phyloP scores from a whole-genome alignment of 2,888 invertebrate genomes.

The Acleris sparsana region DNA sequence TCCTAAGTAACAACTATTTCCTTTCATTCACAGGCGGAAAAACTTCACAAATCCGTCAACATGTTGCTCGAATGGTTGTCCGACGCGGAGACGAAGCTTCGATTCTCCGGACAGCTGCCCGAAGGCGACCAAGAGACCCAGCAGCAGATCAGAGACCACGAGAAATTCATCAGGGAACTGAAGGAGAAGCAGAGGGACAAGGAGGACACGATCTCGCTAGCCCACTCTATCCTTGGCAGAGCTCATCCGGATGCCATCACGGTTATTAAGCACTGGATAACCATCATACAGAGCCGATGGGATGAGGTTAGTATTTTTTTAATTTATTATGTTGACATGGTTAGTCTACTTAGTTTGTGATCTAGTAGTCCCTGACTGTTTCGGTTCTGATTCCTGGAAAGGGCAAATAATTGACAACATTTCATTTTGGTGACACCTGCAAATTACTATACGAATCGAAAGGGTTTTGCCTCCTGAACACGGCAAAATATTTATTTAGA shows the following conservation, averaged over 20 bases:
- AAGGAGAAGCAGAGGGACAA: constrained; percentile 93
- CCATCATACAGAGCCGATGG: constrained; percentile 98
- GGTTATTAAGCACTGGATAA: constrained; percentile 99
- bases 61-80: constrained; percentile 97
- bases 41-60: constrained; percentile 96
- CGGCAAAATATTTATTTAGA: no score
- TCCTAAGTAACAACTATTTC: no score
- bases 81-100: constrained; percentile 96
- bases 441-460: no score
- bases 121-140: constrained; percentile 95
- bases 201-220: constrained; percentile 92
- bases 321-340: no score
- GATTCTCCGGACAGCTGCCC: constrained; percentile 95
- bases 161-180: constrained; percentile 92
- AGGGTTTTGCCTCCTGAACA: no score
- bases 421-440: no score
- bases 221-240: constrained; percentile 93
- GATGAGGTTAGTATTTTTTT: constrained; percentile 89
- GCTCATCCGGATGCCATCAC: constrained; percentile 99
- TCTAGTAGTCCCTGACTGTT: no score
- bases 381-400: no score
- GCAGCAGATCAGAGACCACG: constrained; percentile 93
- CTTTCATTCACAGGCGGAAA: constrained; percentile 90
- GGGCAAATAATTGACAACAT: no score
- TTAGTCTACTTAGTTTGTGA: no score